Evolutionary conservation across 1,140 invertebrate species (phyloP).

Genomic region (Lasioglossum albipes): DNA sequence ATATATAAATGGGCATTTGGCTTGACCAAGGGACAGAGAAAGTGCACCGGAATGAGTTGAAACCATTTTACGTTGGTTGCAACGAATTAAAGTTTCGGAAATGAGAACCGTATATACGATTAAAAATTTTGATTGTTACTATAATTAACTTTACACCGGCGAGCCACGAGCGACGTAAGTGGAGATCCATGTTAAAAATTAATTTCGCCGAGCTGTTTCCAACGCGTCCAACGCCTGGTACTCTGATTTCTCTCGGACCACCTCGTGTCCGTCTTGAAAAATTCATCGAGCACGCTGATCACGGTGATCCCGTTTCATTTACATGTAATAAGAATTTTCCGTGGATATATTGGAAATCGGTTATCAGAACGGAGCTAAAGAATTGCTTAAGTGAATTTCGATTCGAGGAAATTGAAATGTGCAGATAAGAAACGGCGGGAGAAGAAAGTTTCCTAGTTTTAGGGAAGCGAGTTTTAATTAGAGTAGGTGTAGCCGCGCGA

Average conservation of each 20-base stretch:
- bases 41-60: too few species aligned
- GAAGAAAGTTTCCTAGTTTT: slow-evolving; percentile 4
- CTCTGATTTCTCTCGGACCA: neutral
- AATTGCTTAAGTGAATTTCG: slow-evolving; percentile 30
- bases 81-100: too few species aligned
- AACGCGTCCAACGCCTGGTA: too few species aligned
- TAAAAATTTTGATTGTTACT: too few species aligned
- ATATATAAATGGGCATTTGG: too few species aligned
- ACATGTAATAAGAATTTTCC: slow-evolving; percentile 11
- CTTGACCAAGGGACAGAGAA: too few species aligned
- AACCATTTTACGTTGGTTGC: too few species aligned
- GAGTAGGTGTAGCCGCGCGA: neutral
- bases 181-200: neutral
- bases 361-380: neutral
- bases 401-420: slow-evolving; percentile 34
- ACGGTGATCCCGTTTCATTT: neutral
- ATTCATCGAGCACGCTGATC: slow-evolving; percentile 3
- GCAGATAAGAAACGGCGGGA: slow-evolving; percentile 4
- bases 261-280: neutral
- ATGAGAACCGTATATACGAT: too few species aligned
- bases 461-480: slow-evolving; percentile 36
- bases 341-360: neutral
- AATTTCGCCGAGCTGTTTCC: neutral
- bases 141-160: too few species aligned
- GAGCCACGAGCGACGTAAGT: too few species aligned